Base-by-base conservation (phyloP, 1,140 invertebrate genomes). In the Neotoxoptera formosana region DNA sequence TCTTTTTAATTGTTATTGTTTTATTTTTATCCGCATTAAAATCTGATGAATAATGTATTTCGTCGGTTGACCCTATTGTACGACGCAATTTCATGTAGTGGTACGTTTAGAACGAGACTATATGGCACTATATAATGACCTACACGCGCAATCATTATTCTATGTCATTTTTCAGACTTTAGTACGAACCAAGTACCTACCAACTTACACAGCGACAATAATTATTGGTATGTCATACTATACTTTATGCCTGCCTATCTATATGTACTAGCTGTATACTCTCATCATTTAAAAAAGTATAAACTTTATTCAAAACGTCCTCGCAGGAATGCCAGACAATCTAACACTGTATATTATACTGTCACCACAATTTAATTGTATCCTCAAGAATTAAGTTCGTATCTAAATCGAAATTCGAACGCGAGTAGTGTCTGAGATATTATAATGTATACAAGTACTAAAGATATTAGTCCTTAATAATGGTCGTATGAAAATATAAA, bases 21-120 rank as follows among this genome's bases (percentile, higher is more conserved):
- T 76, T n/a, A 76, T 76, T 76, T 76, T n/a, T 76, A 76, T 76
- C 60, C 14, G n/a, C n/a, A n/a, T 76, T 76, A 76, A 76, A 76
- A 76, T 76, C 60, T 76, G 60, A n/a, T 76, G 60, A 76, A 76
- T 76, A 76, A 76, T 76, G 60, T 76, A 76, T 76, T 76, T n/a
- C 14, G 4, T 76, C 60, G n/a, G 60, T 17, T 76, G 60, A 76
- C 60, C 60, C 60, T 76, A 20, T 17, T 76, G n/a, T 76, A 76
- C 60, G 60, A 67, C 60, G 60, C 60, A 67, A 67, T 67, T 30
- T n/a, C 60, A 67, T n/a, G 60, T 9, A n/a, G n/a, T n/a, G n/a
- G n/a, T n/a, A n/a, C n/a, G n/a, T n/a, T n/a, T 30, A 11, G 14
- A 34, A 76, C 30, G 17, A 76, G 30, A 76, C 60, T 76, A n/a